These are phyloP conservation scores for Meloidogyne exigua DNA, from an alignment of 1,140 invertebrate species.

Conservation along the genomic window DNA sequence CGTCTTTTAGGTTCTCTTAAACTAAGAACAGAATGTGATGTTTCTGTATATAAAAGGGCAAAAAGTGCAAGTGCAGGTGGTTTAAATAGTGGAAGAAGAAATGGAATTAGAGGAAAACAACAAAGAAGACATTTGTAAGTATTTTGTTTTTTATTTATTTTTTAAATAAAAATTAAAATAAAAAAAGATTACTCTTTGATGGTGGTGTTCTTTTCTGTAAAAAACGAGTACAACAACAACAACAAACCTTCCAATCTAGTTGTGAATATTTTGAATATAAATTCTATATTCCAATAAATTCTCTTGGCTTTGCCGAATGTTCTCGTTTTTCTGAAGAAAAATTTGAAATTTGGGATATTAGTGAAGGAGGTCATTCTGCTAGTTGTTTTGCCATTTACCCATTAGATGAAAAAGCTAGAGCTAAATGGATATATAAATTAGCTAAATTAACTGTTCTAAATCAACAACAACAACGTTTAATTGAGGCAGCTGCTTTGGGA, in stretches of 20 bases:
- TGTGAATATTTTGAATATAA: conserved; percentile 63
- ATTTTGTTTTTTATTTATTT: neutral
- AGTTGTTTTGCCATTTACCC: conserved; percentile 57
- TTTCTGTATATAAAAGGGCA: conserved; percentile 51
- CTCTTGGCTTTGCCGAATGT: conserved; percentile 53
- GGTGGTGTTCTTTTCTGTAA: conserved; percentile 62
- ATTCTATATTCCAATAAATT: conserved; percentile 53
- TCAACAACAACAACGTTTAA: conserved; percentile 30
- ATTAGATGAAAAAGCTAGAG: conserved; percentile 46
- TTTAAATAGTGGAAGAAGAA: neutral
- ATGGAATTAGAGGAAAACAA: conserved; percentile 21
- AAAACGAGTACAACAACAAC: conserved; percentile 42
- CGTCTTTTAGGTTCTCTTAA: conserved; percentile 53
- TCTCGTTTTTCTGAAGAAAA: conserved; percentile 37
- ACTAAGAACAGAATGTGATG: conserved; percentile 53
- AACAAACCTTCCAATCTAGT: conserved; percentile 35
- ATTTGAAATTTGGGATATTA: conserved; percentile 61
- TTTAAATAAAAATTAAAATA: too few species aligned
- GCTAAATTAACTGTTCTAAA: conserved; percentile 39
- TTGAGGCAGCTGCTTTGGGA: neutral
- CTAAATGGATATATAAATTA: conserved; percentile 56
- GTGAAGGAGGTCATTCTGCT: conserved; percentile 28
- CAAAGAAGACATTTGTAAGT: conserved; percentile 20
- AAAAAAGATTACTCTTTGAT: conserved; percentile 57
- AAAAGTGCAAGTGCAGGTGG: conserved; percentile 23